Percentiles rank a stretch among this genome's conserved stretches.
These are phyloP conservation scores for Andrena trimmerana DNA, from an alignment of 2,888 invertebrate genomes.

Conservation along the genomic window DNA sequence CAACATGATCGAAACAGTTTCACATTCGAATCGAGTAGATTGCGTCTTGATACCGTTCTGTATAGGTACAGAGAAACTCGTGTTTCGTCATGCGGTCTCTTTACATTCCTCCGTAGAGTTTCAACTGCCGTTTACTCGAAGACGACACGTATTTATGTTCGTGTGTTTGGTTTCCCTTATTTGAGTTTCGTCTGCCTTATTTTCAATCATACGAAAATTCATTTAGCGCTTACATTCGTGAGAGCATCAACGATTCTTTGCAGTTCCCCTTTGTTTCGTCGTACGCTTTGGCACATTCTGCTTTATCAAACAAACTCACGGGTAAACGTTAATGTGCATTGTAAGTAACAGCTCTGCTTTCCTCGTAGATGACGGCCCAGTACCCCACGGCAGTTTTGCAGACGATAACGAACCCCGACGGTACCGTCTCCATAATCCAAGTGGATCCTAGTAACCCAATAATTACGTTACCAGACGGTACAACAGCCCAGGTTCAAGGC, in stretches of 20 bases:
- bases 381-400: constrained; percentile 96
- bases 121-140: constrained; percentile 53
- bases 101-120: constrained; percentile 20
- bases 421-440: constrained; percentile 97
- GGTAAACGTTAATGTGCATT: background rate
- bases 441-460: constrained; percentile 97
- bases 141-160: constrained; percentile 64
- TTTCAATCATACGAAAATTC: constrained; percentile 56
- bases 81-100: too few species aligned
- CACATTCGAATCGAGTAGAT: background rate
- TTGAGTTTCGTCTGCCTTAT: constrained; percentile 80
- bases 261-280: constrained; percentile 3
- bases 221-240: background rate
- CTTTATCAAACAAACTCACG: background rate
- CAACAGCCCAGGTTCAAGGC: constrained; percentile 96
- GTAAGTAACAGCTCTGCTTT: background rate
- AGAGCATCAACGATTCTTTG: background rate
- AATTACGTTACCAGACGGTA: constrained; percentile 97
- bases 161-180: constrained; percentile 83
- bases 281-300: constrained; percentile 1
- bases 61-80: background rate
- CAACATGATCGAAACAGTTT: constrained; percentile 35
- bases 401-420: constrained; percentile 98
- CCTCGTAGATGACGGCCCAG: constrained; percentile 87
- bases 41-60: background rate